phyloP scores from a whole-genome alignment of 53 echinoderm and acorn worm genomes.

The Paelopatides confundens region DNA sequence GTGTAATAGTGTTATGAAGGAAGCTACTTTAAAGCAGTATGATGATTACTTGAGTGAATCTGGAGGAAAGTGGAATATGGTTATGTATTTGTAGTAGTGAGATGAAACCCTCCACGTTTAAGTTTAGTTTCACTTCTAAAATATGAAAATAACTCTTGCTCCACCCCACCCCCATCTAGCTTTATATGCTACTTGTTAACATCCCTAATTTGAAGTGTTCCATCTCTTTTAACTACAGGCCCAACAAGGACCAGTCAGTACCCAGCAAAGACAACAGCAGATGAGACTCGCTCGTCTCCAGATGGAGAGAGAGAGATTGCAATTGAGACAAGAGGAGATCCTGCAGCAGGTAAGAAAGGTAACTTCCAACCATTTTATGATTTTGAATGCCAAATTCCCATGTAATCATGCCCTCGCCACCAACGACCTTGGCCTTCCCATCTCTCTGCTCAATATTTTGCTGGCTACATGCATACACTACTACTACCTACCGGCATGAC shows the following conservation, averaged over 20 bases:
- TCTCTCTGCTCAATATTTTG: background rate
- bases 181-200: no score
- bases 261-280: constrained; percentile 92
- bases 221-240: no score
- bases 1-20: no score
- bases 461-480: background rate
- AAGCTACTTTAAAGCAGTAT: no score
- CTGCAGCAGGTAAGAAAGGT: constrained; percentile 93
- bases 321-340: constrained; percentile 86
- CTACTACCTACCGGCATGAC: constrained; percentile 1
- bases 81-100: no score
- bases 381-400: constrained; percentile 35
- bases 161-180: no score
- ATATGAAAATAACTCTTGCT: no score
- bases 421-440: background rate
- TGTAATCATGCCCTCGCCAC: constrained; percentile 15
- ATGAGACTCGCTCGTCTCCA: constrained; percentile 83
- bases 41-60: no score
- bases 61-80: no score
- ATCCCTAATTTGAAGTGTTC: no score
- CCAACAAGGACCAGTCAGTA: constrained; percentile 51
- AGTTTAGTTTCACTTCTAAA: no score
- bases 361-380: constrained; percentile 33
- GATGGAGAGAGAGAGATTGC: constrained; percentile 91
- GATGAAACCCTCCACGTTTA: no score